Percentiles rank a stretch among this genome's conserved stretches.
phyloP scores from a whole-genome alignment of 2,113 vertebrate species.

The Sinocyclocheilus anshuiensis region DNA sequence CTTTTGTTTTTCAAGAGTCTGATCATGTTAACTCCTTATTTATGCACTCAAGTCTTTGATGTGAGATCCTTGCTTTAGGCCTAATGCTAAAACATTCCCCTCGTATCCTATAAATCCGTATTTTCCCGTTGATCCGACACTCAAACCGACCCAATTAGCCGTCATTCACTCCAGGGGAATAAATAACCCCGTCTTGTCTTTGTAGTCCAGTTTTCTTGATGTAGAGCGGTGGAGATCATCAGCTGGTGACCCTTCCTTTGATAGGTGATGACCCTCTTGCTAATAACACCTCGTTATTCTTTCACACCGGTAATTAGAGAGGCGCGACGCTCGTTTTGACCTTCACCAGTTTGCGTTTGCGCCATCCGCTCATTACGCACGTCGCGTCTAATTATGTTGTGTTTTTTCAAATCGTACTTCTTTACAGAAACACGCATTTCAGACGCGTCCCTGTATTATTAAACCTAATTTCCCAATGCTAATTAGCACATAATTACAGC shows the following conservation, averaged over 20 bases:
- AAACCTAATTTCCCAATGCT: conserved; percentile 76
- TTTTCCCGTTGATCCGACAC: background rate
- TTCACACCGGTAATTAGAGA: conserved; percentile 4
- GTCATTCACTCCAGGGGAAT: background rate
- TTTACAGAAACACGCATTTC: conserved; percentile 52
- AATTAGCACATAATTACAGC: conserved; percentile 77
- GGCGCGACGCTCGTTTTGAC: background rate
- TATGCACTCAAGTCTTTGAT: background rate
- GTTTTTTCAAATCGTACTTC: conserved; percentile 63
- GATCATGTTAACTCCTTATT: background rate
- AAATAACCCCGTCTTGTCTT: background rate
- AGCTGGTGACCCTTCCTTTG: conserved; percentile 7
- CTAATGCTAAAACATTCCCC: background rate
- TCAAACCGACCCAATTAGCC: background rate
- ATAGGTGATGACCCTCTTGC: conserved; percentile 3
- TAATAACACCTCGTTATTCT: conserved; percentile 24
- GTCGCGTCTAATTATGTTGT: conserved; percentile 68
- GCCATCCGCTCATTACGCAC: conserved; percentile 60
- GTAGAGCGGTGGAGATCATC: background rate
- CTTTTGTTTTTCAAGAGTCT: background rate
- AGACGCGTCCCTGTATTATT: conserved; percentile 64
- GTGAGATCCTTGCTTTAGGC: background rate
- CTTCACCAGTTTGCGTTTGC: conserved; percentile 21
- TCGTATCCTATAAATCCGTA: background rate
- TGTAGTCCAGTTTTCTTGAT: background rate